phyloP scores from a whole-genome alignment of 2,797 vertebrate genomes.

The Acanthurus tractus region DNA sequence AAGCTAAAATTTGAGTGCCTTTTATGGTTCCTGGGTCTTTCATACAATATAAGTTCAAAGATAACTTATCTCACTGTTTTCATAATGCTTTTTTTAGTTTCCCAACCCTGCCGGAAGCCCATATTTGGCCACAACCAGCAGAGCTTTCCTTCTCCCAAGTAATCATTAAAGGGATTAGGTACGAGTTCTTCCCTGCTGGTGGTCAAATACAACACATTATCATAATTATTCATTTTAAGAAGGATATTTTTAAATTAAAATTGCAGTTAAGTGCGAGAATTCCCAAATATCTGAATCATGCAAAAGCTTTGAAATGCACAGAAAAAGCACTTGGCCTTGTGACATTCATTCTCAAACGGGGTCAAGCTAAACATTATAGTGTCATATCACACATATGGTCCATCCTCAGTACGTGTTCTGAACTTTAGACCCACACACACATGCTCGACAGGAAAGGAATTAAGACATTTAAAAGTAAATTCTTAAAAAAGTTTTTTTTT shows the following conservation, averaged over 20 bases:
- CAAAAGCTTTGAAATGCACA: background rate
- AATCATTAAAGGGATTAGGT: slow-evolving; percentile 69
- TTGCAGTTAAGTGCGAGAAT: background rate
- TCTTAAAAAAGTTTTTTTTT: too few species aligned
- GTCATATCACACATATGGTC: background rate
- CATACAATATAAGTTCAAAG: background rate
- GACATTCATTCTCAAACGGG: slow-evolving; percentile 9
- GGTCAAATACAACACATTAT: slow-evolving; percentile 41
- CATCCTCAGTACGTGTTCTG: slow-evolving; percentile 10
- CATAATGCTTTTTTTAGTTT: slow-evolving; percentile 20
- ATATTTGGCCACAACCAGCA: slow-evolving; percentile 57
- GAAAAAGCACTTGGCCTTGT: background rate
- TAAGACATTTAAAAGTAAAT: background rate
- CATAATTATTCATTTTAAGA: slow-evolving; percentile 19
- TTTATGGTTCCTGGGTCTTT: background rate
- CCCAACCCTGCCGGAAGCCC: slow-evolving; percentile 47
- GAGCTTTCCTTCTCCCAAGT: slow-evolving; percentile 36
- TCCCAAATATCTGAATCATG: slow-evolving; percentile 3
- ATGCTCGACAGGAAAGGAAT: background rate
- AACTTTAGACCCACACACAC: slow-evolving; percentile 18
- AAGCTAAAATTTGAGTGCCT: background rate
- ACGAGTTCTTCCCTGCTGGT: slow-evolving; percentile 39
- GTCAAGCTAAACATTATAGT: slow-evolving; percentile 42
- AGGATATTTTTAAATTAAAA: background rate
- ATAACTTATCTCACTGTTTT: background rate